phyloP scores from a whole-genome alignment of 2,113 vertebrate genomes.

The Tragelaphus buxtoni region DNA sequence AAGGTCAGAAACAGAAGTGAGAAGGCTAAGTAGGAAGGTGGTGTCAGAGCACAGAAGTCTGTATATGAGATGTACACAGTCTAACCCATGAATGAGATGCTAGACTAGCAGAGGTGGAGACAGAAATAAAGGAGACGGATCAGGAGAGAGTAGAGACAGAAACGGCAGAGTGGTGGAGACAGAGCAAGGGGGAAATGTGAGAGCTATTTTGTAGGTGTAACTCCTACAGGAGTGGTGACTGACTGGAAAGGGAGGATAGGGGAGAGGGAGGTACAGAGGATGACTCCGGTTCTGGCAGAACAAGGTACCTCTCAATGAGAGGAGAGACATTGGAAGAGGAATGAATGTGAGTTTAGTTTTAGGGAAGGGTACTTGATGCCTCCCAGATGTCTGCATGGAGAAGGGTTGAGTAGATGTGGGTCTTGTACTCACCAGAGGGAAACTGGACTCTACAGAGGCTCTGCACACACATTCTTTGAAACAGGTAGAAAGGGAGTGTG shows the following conservation, averaged over 20 bases:
- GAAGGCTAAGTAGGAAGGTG: neutral
- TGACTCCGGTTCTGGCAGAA: neutral
- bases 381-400: neutral
- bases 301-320: neutral
- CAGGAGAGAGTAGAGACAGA: neutral
- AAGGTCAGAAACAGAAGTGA: neutral
- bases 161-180: accelerated
- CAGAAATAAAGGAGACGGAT: neutral
- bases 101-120: accelerated
- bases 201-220: neutral
- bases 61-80: accelerated
- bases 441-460: too few relatives aligned
- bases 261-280: neutral
- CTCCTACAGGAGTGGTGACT: neutral
- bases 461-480: accelerated
- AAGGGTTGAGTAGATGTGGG: neutral
- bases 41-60: accelerated
- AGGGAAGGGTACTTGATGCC: neutral
- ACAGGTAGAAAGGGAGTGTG: neutral
- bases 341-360: neutral
- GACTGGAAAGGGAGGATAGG: neutral
- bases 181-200: neutral
- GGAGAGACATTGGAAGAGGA: neutral
- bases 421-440: neutral
- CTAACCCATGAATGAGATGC: neutral